A percentile compares a stretch with the other conserved stretches of the same genome.
phyloP scores from a whole-genome alignment of 2,113 vertebrate genomes.

The Prinia subflava region DNA sequence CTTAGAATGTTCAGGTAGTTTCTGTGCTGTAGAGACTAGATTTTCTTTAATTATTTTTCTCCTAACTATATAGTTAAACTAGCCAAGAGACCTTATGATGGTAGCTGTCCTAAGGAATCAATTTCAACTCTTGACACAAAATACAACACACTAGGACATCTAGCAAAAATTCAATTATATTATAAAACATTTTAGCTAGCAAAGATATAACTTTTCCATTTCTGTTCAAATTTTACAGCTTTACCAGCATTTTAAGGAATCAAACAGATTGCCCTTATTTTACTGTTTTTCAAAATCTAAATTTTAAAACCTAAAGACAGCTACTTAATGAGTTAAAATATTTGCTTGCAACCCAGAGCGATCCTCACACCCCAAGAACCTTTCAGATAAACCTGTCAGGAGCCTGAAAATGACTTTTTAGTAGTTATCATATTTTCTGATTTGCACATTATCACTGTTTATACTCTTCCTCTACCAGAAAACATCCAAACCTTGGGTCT shows the following conservation, averaged over 20 bases:
- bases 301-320: slow-evolving; percentile 27
- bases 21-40: slow-evolving; percentile 31
- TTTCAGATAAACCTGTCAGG: neutral
- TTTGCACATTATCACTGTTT: neutral
- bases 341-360: neutral
- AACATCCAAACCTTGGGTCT: neutral
- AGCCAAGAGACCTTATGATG: slow-evolving; percentile 40
- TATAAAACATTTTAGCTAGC: neutral
- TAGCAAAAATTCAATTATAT: neutral
- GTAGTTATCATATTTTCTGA: neutral
- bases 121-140: slow-evolving; percentile 66
- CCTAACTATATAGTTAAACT: slow-evolving; percentile 27
- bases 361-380: neutral
- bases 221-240: slow-evolving; percentile 53
- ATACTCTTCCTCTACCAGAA: neutral
- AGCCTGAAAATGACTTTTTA: neutral
- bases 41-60: slow-evolving; percentile 62
- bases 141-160: neutral
- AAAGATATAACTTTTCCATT: slow-evolving; percentile 4
- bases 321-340: slow-evolving; percentile 22
- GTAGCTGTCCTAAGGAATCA: slow-evolving; percentile 57
- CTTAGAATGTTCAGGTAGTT: neutral
- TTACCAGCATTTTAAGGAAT: slow-evolving; percentile 31
- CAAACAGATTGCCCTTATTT: slow-evolving; percentile 22
- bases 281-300: neutral